phyloP scores from a whole-genome alignment of 2,888 invertebrate species.

The Tryphoninae sp. region DNA sequence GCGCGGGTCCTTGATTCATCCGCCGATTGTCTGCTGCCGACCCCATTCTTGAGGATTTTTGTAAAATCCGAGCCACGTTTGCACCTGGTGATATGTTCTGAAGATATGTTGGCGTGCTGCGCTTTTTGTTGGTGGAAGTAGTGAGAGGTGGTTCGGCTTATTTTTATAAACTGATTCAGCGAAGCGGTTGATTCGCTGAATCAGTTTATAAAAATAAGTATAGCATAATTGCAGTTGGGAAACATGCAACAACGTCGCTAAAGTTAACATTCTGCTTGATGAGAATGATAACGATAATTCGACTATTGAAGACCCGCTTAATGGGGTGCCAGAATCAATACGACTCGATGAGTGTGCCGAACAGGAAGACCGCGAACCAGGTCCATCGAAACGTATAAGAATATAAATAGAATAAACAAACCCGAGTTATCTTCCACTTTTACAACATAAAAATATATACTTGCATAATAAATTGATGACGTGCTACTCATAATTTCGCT shows the following conservation, averaged over 20 bases:
- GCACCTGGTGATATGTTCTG: constrained; percentile 19
- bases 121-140: constrained; percentile 30
- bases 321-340: background rate
- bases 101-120: constrained; percentile 23
- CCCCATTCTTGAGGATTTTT: constrained; percentile 36
- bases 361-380: background rate
- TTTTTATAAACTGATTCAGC: too few relatives aligned
- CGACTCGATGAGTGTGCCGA: background rate
- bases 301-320: background rate
- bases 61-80: constrained; percentile 25
- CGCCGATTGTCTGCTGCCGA: constrained; percentile 2
- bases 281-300: background rate
- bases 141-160: background rate
- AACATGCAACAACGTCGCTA: too few relatives aligned
- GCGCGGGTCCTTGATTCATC: too few relatives aligned
- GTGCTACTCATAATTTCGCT: constrained; percentile 1
- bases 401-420: constrained; percentile 5
- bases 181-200: too few relatives aligned
- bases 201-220: too few relatives aligned
- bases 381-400: background rate
- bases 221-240: too few relatives aligned
- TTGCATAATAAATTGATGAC: background rate
- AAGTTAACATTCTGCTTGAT: too few relatives aligned
- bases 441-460: background rate
- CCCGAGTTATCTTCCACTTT: background rate